Percentiles rank a stretch among this genome's conserved stretches.
phyloP scores from a whole-genome alignment of 2,113 vertebrate genomes.

The Ctenomys sociabilis region DNA sequence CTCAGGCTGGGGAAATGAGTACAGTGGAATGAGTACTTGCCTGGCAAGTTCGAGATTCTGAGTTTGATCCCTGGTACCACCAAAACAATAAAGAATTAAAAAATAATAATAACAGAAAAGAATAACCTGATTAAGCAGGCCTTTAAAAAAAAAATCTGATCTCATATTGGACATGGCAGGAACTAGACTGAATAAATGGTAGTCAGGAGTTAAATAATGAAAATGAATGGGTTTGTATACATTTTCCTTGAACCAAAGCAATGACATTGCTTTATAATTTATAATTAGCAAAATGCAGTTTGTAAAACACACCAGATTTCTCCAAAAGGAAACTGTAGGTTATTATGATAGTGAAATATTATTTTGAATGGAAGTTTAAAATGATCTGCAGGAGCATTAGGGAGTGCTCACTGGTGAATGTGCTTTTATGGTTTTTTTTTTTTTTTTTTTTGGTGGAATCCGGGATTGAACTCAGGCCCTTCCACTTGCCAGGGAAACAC shows the following conservation, averaged over 20 bases:
- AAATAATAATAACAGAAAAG: too few species aligned
- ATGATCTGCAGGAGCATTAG: not conserved
- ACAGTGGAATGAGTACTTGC: too few species aligned
- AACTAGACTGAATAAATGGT: not conserved
- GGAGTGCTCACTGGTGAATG: not conserved
- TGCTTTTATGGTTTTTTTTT: too few species aligned
- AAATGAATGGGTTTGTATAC: not conserved
- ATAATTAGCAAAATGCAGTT: conserved; percentile 16
- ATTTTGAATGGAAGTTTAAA: conserved; percentile 27
- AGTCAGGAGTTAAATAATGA: not conserved
- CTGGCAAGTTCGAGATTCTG: too few species aligned
- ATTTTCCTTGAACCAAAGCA: not conserved
- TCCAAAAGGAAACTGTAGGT: not conserved
- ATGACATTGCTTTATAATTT: not conserved
- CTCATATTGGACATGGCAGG: not conserved
- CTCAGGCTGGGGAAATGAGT: too few species aligned
- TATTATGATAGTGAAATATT: not conserved
- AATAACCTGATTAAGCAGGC: too few species aligned
- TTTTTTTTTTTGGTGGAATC: too few species aligned
- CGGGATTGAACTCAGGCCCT: too few species aligned
- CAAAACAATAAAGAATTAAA: too few species aligned
- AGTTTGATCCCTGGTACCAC: too few species aligned
- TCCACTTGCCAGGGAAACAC: too few species aligned
- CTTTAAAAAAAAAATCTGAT: too few species aligned
- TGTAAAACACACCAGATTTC: not conserved